Conservation (phyloP, 2,888 invertebrate genomes). For the Spilarctia lutea region DNA sequence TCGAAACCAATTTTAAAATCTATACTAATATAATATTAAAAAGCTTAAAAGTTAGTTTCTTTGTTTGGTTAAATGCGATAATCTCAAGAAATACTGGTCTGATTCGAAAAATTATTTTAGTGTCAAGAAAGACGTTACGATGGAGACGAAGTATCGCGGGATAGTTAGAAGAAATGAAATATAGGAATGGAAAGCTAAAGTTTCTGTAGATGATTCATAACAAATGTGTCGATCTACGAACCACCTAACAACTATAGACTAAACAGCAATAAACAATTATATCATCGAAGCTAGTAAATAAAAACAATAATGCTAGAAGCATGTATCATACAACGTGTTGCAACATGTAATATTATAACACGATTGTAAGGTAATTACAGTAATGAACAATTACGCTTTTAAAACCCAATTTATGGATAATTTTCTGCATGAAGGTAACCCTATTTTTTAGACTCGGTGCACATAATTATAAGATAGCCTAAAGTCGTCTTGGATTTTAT, state of each 20-base stretch:
- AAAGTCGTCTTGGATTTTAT: too few relatives aligned
- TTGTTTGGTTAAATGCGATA: too few relatives aligned
- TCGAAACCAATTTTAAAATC: too few relatives aligned
- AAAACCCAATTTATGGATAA: slow-evolving; percentile 2
- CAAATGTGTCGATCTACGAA: background rate
- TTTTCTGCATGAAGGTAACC: background rate
- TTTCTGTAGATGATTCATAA: background rate
- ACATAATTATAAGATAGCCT: background rate
- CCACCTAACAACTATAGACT: background rate
- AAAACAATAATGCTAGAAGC: background rate
- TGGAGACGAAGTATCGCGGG: too few relatives aligned
- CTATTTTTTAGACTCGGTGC: background rate
- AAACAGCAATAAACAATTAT: background rate
- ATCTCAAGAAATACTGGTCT: too few relatives aligned
- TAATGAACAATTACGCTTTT: background rate
- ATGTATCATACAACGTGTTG: slow-evolving; percentile 1
- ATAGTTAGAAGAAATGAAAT: background rate
- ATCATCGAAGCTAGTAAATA: background rate
- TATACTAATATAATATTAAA: too few relatives aligned
- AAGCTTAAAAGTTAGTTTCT: too few relatives aligned
- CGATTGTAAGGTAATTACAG: background rate
- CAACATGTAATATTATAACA: background rate
- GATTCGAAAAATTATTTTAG: too few relatives aligned
- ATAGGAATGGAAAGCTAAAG: background rate
- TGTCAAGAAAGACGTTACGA: too few relatives aligned